phyloP scores from a whole-genome alignment of 2,113 vertebrate species.

The Oostethus manadensis region DNA sequence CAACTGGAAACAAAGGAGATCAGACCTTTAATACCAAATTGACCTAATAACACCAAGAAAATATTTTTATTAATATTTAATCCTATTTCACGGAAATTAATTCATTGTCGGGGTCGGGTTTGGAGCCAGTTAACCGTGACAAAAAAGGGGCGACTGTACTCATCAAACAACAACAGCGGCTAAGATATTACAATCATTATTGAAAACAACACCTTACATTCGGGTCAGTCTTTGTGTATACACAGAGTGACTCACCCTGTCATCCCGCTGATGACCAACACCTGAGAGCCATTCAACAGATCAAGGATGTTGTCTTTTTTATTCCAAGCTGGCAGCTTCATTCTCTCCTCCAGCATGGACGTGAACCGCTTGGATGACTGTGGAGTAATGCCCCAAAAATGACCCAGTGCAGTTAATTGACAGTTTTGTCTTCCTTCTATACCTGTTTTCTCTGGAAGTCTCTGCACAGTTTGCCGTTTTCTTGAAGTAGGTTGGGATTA shows the following conservation, averaged over 20 bases:
- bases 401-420: not conserved
- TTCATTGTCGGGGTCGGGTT: too few species aligned
- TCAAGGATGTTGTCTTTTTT: conserved; percentile 82
- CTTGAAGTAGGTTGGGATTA: conserved; percentile 71
- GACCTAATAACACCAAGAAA: too few species aligned
- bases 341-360: conserved; percentile 85
- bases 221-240: too few species aligned
- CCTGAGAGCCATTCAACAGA: conserved; percentile 76
- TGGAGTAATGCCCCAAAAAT: not conserved
- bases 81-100: too few species aligned
- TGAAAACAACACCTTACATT: too few species aligned
- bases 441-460: conserved; percentile 85
- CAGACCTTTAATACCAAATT: too few species aligned
- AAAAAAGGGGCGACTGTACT: too few species aligned
- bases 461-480: conserved; percentile 82
- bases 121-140: too few species aligned
- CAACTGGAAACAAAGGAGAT: conserved; percentile 71
- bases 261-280: conserved; percentile 95
- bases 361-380: conserved; percentile 83
- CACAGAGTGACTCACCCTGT: conserved; percentile 80
- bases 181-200: too few species aligned
- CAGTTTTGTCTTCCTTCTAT: conserved; percentile 2
- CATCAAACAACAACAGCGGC: too few species aligned
- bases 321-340: conserved; percentile 88
- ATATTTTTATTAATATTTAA: too few species aligned